Evolutionary conservation across 2,113 vertebrate genomes (phyloP), one percentile per base, ranked within the genome.

Genomic region (Jacana jacana): DNA sequence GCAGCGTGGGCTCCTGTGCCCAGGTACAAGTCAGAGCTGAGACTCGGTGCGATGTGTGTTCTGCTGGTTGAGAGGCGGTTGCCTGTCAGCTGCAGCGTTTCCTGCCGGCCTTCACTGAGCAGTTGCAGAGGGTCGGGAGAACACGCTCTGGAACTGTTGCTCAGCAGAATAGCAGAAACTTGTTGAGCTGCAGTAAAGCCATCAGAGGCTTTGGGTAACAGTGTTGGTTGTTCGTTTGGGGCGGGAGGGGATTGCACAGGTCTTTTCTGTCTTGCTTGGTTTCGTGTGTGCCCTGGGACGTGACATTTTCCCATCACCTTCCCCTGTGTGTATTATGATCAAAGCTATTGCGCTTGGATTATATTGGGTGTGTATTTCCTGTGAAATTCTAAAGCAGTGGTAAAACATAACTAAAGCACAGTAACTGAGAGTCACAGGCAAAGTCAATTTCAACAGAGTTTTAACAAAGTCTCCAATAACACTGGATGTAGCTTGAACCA

Each of bases 241-340:
- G 19, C 40, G 17, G 14, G 23, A 60, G 10, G 31, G 52, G 20
- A 17, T 71, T 63, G 28, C 48, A 33, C 7, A 40, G 24, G 22
- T 69, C 22, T 73, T 37, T 22, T 52, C 16, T 69, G 30, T 35
- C 40, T 40, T 8, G 40, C 40, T 40, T 8, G 40, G 51, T 40
- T 52, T 60, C 35, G 10, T 70, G n/a, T 69, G 15, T 61, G 10
- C 77, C 4, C 7, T 52, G 70, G 39, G 44, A 44, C 8, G 5
- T 81, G 28, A 35, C 10, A 24, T 49, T 33, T 85, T 92, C n/a
- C 44, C 31, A 3, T 61, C 44, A 13, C n/a, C 31, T 51, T 84
- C 52, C 17, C 4, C 2, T 48, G 8, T 72, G 11, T 9, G 9
- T 27, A 23, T n/a, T 39, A 22, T 81, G 52, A 68, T n/a, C 0